Conservation (phyloP, 2,888 invertebrate species). For the Leucophenga maculata region DNA sequence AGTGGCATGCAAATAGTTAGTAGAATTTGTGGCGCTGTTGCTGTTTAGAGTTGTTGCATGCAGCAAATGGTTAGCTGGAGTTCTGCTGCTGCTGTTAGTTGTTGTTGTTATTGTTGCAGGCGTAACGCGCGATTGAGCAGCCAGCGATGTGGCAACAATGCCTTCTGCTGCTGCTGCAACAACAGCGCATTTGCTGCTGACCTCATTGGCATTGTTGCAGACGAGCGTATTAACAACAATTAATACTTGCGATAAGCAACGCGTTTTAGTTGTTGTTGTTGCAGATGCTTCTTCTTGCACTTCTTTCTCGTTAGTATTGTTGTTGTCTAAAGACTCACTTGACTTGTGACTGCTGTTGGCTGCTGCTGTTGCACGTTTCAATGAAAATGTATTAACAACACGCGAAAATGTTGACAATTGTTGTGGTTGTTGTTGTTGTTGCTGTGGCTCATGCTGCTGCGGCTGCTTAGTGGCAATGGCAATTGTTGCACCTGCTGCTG, state of each 20-base stretch:
- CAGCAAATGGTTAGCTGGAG: constrained; percentile 18
- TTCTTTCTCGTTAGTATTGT: constrained; percentile 18
- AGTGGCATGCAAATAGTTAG: constrained; percentile 53
- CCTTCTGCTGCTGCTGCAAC: neutral
- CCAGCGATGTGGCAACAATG: neutral
- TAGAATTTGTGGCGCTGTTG: constrained; percentile 29
- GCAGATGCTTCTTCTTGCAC: constrained; percentile 11
- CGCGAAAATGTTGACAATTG: constrained; percentile 67
- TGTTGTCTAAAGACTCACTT: constrained; percentile 53
- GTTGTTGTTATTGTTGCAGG: constrained; percentile 35
- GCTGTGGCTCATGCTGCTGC: constrained; percentile 44
- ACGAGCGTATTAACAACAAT: constrained; percentile 57
- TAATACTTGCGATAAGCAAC: constrained; percentile 37
- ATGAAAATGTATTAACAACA: constrained; percentile 61
- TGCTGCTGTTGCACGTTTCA: constrained; percentile 48
- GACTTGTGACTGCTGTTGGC: constrained; percentile 46
- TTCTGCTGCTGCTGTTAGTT: constrained; percentile 10
- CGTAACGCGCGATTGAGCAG: constrained; percentile 27
- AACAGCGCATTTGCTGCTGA: constrained; percentile 5
- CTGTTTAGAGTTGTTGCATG: constrained; percentile 2
- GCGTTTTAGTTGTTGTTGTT: constrained; percentile 16
- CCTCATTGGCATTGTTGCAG: constrained; percentile 30
- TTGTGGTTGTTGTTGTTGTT: constrained; percentile 38
- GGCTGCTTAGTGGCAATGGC: constrained; percentile 30
- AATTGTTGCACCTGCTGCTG: constrained; percentile 55